Percentiles rank a stretch among this genome's conserved stretches.
Conservation (phyloP, 1,140 invertebrate genomes). For the Heliconius himera region DNA sequence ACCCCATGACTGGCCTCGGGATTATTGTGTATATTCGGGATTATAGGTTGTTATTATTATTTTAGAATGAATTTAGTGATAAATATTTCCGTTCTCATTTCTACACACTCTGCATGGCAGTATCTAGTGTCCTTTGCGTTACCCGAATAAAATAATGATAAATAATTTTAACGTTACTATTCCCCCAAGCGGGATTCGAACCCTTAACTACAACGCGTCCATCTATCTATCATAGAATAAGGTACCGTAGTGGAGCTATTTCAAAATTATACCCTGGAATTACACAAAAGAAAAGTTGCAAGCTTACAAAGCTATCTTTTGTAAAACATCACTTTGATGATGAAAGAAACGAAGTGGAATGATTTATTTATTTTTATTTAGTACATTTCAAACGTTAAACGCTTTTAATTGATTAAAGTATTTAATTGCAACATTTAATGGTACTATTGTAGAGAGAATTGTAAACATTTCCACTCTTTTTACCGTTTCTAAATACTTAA, state of each 20-base stretch:
- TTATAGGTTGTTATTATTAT: too few species aligned
- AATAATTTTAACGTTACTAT: too few species aligned
- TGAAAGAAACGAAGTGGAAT: not conserved
- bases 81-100: too few species aligned
- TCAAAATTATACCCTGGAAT: not conserved
- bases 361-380: not conserved
- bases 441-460: not conserved
- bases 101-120: too few species aligned
- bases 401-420: not conserved
- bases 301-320: not conserved
- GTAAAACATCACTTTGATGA: conserved; percentile 5
- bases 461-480: not conserved
- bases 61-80: too few species aligned
- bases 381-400: not conserved
- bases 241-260: not conserved
- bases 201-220: too few species aligned
- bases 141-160: too few species aligned
- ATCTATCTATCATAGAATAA: too few species aligned
- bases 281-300: not conserved
- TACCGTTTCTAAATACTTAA: not conserved
- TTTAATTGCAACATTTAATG: not conserved
- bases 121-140: too few species aligned
- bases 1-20: too few species aligned
- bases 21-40: too few species aligned
- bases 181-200: too few species aligned